Evolutionary conservation across 1,140 invertebrate species (phyloP).

Genomic region (Drosophila tristis): DNA sequence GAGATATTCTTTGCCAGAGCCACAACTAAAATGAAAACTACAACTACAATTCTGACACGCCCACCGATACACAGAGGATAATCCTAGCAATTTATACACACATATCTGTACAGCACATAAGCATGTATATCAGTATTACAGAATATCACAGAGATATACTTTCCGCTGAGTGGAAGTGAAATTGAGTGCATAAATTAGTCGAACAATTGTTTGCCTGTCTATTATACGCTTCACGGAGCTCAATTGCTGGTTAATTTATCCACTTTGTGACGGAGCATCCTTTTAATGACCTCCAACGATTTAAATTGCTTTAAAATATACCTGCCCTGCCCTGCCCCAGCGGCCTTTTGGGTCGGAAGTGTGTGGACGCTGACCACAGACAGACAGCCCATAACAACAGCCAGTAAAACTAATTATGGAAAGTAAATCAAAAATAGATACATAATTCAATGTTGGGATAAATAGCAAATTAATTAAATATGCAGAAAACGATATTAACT

Average conservation of each 20-base stretch:
- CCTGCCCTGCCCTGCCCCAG: constrained; percentile 14
- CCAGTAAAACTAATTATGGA: constrained; percentile 15
- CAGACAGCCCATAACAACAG: constrained; percentile 17
- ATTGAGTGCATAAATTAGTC: constrained; percentile 52
- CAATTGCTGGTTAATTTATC: constrained; percentile 35
- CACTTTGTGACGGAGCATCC: not conserved
- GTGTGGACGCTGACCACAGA: constrained; percentile 19
- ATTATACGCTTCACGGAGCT: constrained; percentile 26
- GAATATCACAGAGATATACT: constrained; percentile 24
- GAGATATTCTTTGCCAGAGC: not conserved
- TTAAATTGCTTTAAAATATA: constrained; percentile 14
- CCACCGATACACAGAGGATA: constrained; percentile 47
- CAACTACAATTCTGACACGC: constrained; percentile 31
- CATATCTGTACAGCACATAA: constrained; percentile 14
- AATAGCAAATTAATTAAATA: constrained; percentile 48
- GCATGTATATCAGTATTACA: constrained; percentile 32
- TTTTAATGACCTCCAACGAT: constrained; percentile 8
- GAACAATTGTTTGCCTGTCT: constrained; percentile 30
- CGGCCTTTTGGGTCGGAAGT: constrained; percentile 4
- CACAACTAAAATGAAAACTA: not conserved
- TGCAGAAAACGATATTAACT: constrained; percentile 35
- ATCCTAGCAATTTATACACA: constrained; percentile 13
- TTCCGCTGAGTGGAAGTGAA: constrained; percentile 15
- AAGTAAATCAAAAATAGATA: constrained; percentile 39
- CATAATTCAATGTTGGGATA: constrained; percentile 41